phyloP scores from a whole-genome alignment of 2,888 invertebrate species.

The Aricia artaxerxes region DNA sequence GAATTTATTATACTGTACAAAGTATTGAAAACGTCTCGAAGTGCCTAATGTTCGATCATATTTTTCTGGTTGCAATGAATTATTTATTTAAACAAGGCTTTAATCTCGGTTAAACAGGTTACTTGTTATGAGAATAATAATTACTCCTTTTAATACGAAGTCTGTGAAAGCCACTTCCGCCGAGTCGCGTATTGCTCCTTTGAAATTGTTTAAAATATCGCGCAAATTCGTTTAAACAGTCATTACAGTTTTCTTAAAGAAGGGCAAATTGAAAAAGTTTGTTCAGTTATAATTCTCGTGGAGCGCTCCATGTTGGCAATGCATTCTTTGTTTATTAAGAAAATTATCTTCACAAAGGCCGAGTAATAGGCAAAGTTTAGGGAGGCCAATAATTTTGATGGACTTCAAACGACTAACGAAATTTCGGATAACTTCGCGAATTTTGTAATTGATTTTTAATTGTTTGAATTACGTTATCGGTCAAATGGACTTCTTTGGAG shows the following conservation, averaged over 20 bases:
- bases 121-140: neutral
- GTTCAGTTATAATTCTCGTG: conserved; percentile 52
- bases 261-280: conserved; percentile 63
- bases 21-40: too few relatives aligned
- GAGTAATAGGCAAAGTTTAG: conserved; percentile 42
- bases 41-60: too few relatives aligned
- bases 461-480: neutral
- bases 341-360: conserved; percentile 42
- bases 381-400: conserved; percentile 38
- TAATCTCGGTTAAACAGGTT: neutral
- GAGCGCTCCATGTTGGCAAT: conserved; percentile 36
- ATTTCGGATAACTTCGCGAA: conserved; percentile 20
- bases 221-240: conserved; percentile 59
- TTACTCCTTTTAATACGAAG: neutral
- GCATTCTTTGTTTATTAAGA: conserved; percentile 43
- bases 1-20: too few relatives aligned
- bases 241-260: conserved; percentile 53
- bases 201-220: conserved; percentile 43
- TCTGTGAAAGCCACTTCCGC: conserved; percentile 22
- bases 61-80: too few relatives aligned
- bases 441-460: conserved; percentile 18
- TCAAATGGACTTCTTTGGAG: neutral
- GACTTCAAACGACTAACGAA: conserved; percentile 30
- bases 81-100: too few relatives aligned
- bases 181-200: conserved; percentile 13